Evolutionary conservation across 2,113 vertebrate genomes (phyloP).

Genomic region (Urocynchramus pylzowi): DNA sequence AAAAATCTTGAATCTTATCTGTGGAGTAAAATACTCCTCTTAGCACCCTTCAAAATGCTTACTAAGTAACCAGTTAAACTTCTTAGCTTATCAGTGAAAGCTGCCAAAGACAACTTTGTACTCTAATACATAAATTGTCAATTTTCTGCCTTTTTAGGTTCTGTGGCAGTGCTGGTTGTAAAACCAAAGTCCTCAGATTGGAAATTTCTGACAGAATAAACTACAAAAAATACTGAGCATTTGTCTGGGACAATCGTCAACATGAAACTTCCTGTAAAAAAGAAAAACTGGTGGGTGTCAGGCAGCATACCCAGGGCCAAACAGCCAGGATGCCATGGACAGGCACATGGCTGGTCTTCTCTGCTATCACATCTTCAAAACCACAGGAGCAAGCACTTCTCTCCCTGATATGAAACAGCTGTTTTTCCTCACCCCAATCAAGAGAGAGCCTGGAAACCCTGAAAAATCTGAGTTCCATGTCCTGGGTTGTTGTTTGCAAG

Average conservation of each 20-base stretch:
- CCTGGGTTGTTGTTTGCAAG: background rate
- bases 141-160: background rate
- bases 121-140: background rate
- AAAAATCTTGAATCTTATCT: background rate
- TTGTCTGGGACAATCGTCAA: background rate
- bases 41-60: background rate
- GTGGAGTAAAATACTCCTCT: background rate
- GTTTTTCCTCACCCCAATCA: background rate
- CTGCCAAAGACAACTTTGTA: background rate
- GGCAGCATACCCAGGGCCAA: background rate
- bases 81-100: background rate
- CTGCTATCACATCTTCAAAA: background rate
- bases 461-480: background rate
- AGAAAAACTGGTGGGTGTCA: background rate
- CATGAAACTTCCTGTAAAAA: background rate
- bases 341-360: background rate
- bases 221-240: background rate
- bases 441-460: background rate
- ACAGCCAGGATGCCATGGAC: background rate
- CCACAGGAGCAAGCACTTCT: background rate
- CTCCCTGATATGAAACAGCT: fast-evolving
- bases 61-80: background rate
- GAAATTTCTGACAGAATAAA: background rate
- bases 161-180: background rate
- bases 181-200: background rate